phyloP scores from a whole-genome alignment of 2,113 vertebrate genomes.

The Tragelaphus scriptus region DNA sequence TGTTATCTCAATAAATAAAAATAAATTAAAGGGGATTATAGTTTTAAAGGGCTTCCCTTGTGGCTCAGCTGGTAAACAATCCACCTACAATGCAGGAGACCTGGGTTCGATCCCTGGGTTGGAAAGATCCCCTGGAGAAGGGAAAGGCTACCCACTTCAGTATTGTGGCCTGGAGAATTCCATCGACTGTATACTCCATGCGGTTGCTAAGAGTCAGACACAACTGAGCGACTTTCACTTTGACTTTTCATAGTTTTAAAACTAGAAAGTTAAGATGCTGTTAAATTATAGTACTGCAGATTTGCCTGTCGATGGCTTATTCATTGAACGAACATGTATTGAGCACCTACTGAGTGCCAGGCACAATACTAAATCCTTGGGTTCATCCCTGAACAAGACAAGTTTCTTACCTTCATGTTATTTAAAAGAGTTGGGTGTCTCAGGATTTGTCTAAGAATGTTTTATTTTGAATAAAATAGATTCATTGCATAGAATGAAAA shows the following conservation, averaged over 20 bases:
- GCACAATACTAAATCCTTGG: background rate
- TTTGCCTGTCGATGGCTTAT: background rate
- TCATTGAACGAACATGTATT: background rate
- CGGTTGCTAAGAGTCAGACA: background rate
- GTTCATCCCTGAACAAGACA: background rate
- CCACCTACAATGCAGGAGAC: background rate
- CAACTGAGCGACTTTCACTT: background rate
- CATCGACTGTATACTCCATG: background rate
- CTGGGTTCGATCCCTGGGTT: background rate
- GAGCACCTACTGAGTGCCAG: background rate
- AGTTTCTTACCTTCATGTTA: background rate
- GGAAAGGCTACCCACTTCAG: background rate
- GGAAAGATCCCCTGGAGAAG: background rate
- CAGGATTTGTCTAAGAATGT: background rate
- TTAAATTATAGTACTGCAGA: background rate
- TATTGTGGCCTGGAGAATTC: background rate
- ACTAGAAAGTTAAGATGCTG: background rate
- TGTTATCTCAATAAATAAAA: background rate
- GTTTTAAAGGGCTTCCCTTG: background rate
- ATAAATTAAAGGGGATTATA: background rate
- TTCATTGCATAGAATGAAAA: background rate
- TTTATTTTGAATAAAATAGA: conserved; percentile 9
- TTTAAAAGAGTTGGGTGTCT: background rate
- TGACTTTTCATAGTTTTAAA: background rate
- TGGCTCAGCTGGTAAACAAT: background rate